Base-by-base conservation (phyloP, 2,113 vertebrate species). In the Carassius gibelio region DNA sequence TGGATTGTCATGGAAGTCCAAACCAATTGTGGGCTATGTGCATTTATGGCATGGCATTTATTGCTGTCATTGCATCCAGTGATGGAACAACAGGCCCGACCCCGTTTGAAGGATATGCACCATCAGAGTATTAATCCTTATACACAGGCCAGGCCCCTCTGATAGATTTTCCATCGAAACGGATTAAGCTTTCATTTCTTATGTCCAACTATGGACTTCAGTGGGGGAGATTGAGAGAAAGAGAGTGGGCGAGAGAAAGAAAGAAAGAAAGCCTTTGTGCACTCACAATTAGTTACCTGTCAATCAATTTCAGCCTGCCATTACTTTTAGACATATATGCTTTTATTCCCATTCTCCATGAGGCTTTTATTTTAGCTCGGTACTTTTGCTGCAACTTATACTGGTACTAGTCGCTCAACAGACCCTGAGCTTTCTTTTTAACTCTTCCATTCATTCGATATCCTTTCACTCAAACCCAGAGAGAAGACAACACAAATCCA, bases 121-220 rank as follows among this genome's bases (percentile, higher is more conserved):
- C 87, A 91, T 93, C 92, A 93, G 90, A 86, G 90, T 89, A 93
- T 92, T 94, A 94, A 93, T 92, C 91, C 89, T 85, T 87, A 52
- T 89, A 89, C 88, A 89, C 69, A 21, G 85, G 8, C 82, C 14
- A 64, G 87, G 75, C 85, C 84, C 89, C 86, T 76, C 50, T 87
- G 87, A 92, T 94, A 90, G 91, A 93, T 93, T 94, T 94, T 92
- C 91, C 89, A 92, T 93, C 92, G 91, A 91, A 94, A 92, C 87
- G 88, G 90, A 93, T 94, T 94, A 94, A 85, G 88, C 90, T 89
- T 91, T 91, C 86, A 93, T 95, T 93, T 92, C 88, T 92, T 92
- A 89, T 85, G 85, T 91, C 88, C 87, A 84, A 90, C 87, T 86
- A 94, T 84, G 88, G 86, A 91, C 88, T 89, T 81, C 87, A 86